Evolutionary conservation across 2,888 invertebrate genomes (phyloP), one percentile per base, ranked within the genome.

Genomic region (Chrysomela aeneicollis): DNA sequence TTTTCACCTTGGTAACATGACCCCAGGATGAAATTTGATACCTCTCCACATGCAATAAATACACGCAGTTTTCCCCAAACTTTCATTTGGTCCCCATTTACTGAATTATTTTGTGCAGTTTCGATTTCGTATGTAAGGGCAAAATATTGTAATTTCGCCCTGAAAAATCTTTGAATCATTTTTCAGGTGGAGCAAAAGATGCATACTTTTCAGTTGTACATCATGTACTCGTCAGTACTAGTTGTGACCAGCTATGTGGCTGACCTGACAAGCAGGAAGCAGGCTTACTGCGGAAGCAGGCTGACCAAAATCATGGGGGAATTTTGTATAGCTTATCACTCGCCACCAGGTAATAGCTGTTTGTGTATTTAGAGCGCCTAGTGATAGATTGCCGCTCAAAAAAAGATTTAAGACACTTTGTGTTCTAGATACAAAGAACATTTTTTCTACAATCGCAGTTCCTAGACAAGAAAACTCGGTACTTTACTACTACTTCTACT

Each of bases 11-110:
- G 54, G 63, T 57, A 63, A 66, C 52, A 26, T 26, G 47, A 66
- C 17, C 52, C 54, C 17, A 46, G 35, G 18, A 59, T 1, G 58
- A 63, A 66, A 66, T 63, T 59, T 54, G 63, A 66, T 66, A 66
- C 50, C 26, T 19, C 15, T 21, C 21, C 49, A n/a, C n/a, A 35
- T 17, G 42, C 32, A 60, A 63, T 63, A 66, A 61, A 66, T 66
- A 47, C 58, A 37, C 10, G 26, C 26, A 32, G 49, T 37, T 54
- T 15, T 59, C 10, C 60, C 53, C 53, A 8, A 9, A 35, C 10
- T 35, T 35, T 10, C 32, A 9, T 35, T 35, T 35, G 32, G 32
- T 35, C 10, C 10, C 10, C 18, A 22, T 19, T 2, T 55, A n/a
- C 35, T 17, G 15, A 0, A 42, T 51, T 18, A 53, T 15, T 9